Evolutionary conservation across 2,797 vertebrate species (phyloP), one percentile per base, ranked within the genome.

Genomic region (Alfaro cultratus): DNA sequence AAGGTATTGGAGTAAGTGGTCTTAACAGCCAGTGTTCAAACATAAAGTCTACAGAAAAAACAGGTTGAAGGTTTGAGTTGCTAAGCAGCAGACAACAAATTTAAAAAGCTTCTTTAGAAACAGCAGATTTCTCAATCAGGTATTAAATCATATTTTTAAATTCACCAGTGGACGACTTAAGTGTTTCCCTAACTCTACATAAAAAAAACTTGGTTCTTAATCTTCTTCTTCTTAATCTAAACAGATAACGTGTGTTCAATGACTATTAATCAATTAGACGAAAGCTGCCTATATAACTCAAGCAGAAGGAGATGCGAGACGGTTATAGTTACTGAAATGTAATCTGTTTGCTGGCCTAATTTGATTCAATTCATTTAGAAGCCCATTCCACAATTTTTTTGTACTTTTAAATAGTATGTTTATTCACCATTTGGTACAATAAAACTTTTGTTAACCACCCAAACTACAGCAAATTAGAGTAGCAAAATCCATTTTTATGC

Each of bases 221-320:
- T 71, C 68, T n/a, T 45, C 39, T n/a, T 70, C 23, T n/a, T 43
- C 23, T 70, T 67, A 39, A 39, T 70, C 67, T 45, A 71, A 71
- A 71, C 41, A 45, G 41, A 70, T 43, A n/a, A 29, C 21, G 0
- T 45, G 68, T 15, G 26, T 71, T 71, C 68, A 71, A 15, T 71
- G 1, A 45, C 26, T 16, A 71, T 71, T 43, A 45, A 45, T 71
- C 68, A 71, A 72, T 46, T 45, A 46, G 26, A 45, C 26, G 3
- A 72, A 72, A 46, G 41, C 68, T 46, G 68, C 8, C 68, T 46
- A 16, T 46, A 45, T 31, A 72, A 72, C 12, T 72, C 13, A 46
- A 46, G 41, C 68, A 29, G 26, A 45, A 21, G n/a, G n/a, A 72
- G 41, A 72, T 16, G 26, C 18, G 68, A 71, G n/a, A 72, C 9